phyloP scores from a whole-genome alignment of 2,113 vertebrate species.

The Pipa parva region DNA sequence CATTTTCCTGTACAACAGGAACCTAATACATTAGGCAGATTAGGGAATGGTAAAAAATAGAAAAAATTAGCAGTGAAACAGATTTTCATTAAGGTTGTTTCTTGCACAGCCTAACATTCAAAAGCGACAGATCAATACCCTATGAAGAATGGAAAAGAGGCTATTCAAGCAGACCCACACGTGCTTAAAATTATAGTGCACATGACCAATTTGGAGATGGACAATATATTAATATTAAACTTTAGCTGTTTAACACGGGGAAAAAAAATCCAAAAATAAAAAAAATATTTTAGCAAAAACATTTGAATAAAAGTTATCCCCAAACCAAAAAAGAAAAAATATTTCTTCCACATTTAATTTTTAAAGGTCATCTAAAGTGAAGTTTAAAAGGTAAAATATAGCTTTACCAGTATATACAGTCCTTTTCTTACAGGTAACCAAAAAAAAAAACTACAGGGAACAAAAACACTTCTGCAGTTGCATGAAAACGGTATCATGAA shows the following conservation, averaged over 20 bases:
- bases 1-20: too few species aligned
- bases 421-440: conserved; percentile 55
- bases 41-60: too few species aligned
- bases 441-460: conserved; percentile 46
- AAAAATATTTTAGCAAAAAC: conserved; percentile 45
- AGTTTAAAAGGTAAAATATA: conserved; percentile 46
- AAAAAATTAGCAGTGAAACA: not conserved
- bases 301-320: too few species aligned
- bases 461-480: conserved; percentile 36
- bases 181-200: too few species aligned
- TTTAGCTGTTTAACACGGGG: conserved; percentile 48
- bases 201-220: conserved; percentile 15
- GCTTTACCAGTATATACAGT: conserved; percentile 55
- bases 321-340: not conserved
- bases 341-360: conserved; percentile 38
- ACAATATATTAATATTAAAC: conserved; percentile 45
- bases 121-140: not conserved
- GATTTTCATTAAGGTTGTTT: not conserved
- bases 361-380: conserved; percentile 43
- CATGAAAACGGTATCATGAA: conserved; percentile 44
- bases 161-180: not conserved
- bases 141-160: not conserved
- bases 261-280: conserved; percentile 53
- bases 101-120: not conserved
- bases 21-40: too few species aligned